Percentiles rank a stretch among this genome's conserved stretches.
phyloP scores from a whole-genome alignment of 2,113 vertebrate species.

The Dromaius novaehollandiae region DNA sequence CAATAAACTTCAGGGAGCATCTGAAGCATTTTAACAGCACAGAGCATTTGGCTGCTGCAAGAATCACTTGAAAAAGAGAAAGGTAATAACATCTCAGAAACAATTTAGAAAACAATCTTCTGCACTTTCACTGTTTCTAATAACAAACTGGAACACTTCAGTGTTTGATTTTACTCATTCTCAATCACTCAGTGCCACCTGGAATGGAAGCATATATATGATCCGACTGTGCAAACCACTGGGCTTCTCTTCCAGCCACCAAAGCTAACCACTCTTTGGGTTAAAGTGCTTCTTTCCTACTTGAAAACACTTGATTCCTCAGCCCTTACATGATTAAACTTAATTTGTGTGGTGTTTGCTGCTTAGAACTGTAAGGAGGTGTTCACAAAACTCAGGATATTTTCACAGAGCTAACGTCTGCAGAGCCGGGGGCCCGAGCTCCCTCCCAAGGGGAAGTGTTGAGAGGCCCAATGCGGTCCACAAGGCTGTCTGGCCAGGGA shows the following conservation, averaged over 20 bases:
- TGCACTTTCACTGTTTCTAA: slow-evolving; percentile 29
- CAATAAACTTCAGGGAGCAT: slow-evolving; percentile 62
- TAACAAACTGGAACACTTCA: neutral
- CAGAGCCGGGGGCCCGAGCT: neutral
- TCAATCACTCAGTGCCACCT: neutral
- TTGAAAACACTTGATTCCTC: neutral
- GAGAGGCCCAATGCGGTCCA: neutral
- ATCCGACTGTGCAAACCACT: rapidly evolving
- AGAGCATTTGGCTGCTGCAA: slow-evolving; percentile 43
- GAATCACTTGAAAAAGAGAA: slow-evolving; percentile 17
- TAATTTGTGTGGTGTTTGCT: neutral
- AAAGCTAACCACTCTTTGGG: neutral
- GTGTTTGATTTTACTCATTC: neutral
- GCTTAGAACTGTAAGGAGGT: neutral
- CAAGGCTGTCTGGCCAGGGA: neutral
- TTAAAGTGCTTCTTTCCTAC: neutral
- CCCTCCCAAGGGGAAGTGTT: neutral
- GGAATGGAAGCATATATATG: neutral
- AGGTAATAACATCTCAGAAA: slow-evolving; percentile 57
- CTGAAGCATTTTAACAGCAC: slow-evolving; percentile 46
- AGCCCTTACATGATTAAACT: neutral
- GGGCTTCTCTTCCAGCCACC: neutral
- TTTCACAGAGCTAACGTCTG: neutral
- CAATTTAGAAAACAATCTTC: slow-evolving; percentile 50
- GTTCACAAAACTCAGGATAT: neutral